phyloP scores from a whole-genome alignment of 1,140 invertebrate genomes.

The Heliconius congener region DNA sequence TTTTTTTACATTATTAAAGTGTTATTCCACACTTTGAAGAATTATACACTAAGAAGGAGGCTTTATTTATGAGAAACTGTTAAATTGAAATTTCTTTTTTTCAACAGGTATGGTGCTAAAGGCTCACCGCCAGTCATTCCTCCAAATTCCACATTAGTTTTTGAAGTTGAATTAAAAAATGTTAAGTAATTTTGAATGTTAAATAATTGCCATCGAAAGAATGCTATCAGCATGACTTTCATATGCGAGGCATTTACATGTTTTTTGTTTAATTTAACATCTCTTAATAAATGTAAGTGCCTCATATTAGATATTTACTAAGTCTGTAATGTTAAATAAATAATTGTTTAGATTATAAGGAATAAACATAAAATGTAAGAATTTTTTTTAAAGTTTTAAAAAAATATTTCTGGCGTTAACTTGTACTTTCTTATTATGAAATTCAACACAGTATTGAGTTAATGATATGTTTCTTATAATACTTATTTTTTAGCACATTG shows the following conservation, averaged over 20 bases:
- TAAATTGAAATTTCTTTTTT: slow-evolving; percentile 5
- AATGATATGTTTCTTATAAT: background rate
- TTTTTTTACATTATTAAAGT: no score
- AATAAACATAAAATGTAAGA: background rate
- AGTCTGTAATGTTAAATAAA: slow-evolving; percentile 29
- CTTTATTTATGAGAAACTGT: no score
- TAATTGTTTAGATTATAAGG: slow-evolving; percentile 21
- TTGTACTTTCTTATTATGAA: background rate
- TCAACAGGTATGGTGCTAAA: slow-evolving; percentile 89
- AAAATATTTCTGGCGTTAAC: background rate
- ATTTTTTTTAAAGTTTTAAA: background rate
- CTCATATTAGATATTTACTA: slow-evolving; percentile 33
- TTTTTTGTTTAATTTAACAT: slow-evolving; percentile 24
- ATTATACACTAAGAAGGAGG: no score
- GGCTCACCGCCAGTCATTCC: slow-evolving; percentile 92
- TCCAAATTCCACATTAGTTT: slow-evolving; percentile 90
- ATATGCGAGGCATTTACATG: slow-evolving; percentile 14
- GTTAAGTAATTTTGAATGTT: slow-evolving; percentile 84
- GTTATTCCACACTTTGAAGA: no score
- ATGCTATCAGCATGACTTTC: slow-evolving; percentile 43
- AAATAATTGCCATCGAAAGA: slow-evolving; percentile 46
- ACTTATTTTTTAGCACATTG: background rate
- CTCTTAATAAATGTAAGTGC: slow-evolving; percentile 26
- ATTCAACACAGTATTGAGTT: background rate
- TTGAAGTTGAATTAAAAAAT: slow-evolving; percentile 93